These are phyloP conservation scores for Torymus aiolomorphi DNA, from an alignment of 2,888 invertebrate species.

Conservation along the genomic window DNA sequence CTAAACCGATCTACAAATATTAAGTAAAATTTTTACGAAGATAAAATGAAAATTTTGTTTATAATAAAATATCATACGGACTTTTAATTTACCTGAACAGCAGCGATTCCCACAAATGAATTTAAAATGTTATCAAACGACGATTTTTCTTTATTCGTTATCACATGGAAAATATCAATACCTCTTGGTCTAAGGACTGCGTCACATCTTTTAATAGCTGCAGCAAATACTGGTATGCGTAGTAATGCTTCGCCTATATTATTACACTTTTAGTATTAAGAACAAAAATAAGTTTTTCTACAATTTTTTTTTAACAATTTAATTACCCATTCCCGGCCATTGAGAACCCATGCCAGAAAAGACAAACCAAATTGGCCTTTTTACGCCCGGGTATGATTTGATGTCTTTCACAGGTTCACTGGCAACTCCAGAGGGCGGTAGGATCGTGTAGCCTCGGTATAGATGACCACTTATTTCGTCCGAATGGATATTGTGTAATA, in stretches of 20 bases:
- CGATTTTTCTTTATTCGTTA: constrained; percentile 78
- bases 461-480: constrained; percentile 80
- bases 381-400: constrained; percentile 74
- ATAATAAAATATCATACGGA: not conserved
- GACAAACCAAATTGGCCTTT: constrained; percentile 89
- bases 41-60: not conserved
- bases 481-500: constrained; percentile 79
- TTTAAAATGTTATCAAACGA: constrained; percentile 82
- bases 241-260: constrained; percentile 73
- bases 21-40: constrained; percentile 1
- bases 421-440: constrained; percentile 67
- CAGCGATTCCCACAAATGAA: constrained; percentile 85
- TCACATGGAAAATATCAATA: constrained; percentile 80
- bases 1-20: constrained; percentile 79
- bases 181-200: constrained; percentile 79
- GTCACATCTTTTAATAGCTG: constrained; percentile 80
- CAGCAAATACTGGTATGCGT: constrained; percentile 81
- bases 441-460: constrained; percentile 84
- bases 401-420: not conserved
- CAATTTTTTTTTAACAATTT: not conserved
- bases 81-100: constrained; percentile 76
- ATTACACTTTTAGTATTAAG: too few species aligned
- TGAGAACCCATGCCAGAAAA: constrained; percentile 95
- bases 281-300: not conserved
- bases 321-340: constrained; percentile 87